Percentiles rank a stretch among this genome's conserved stretches.
Conservation (phyloP, 2,113 vertebrate genomes). For the Otus sunia region DNA sequence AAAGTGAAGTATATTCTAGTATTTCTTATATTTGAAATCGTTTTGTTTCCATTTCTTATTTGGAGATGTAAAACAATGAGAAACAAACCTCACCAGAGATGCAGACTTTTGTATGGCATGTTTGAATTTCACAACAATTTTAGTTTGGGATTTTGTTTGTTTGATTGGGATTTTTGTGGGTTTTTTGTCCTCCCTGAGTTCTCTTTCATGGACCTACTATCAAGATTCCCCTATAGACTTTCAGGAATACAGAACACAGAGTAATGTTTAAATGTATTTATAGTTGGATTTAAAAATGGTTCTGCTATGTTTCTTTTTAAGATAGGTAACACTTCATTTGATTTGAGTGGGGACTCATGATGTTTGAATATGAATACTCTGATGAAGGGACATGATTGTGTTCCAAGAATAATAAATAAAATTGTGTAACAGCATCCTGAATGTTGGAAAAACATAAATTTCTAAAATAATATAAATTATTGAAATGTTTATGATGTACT, state of each 20-base stretch:
- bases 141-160: background rate
- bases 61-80: background rate
- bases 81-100: background rate
- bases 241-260: background rate
- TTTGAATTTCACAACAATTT: background rate
- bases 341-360: background rate
- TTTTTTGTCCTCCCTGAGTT: background rate
- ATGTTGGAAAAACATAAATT: background rate
- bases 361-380: background rate
- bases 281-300: background rate
- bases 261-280: background rate
- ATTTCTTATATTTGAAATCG: background rate
- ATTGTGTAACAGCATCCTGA: background rate
- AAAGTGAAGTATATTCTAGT: background rate
- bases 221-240: background rate
- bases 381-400: background rate
- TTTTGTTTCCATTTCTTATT: background rate
- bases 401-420: background rate
- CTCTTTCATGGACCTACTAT: background rate
- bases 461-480: background rate
- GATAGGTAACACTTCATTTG: background rate
- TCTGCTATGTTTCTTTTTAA: background rate
- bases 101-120: background rate
- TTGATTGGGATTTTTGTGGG: background rate
- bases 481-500: background rate